Percentiles rank a stretch among this genome's conserved stretches.
These are phyloP conservation scores for Eupelmus urozonus DNA, from an alignment of 2,888 invertebrate species.

Conservation along the genomic window DNA sequence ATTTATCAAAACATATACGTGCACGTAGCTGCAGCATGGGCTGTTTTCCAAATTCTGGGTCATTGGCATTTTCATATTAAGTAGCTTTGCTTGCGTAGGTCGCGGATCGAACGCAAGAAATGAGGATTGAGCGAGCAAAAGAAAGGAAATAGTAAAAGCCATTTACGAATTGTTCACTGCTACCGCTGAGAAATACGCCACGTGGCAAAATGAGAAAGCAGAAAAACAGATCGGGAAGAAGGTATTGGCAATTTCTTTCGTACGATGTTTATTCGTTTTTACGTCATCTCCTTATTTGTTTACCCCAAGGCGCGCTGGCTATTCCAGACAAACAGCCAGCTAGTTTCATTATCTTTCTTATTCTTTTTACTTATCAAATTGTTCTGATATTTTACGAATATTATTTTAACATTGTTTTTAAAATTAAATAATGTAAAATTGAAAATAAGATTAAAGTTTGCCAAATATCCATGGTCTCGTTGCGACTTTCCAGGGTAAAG, in stretches of 20 bases:
- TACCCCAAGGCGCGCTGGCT: slow-evolving; percentile 25
- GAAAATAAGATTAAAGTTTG: too few species aligned
- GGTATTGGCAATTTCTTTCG: slow-evolving; percentile 51
- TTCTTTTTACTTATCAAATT: background rate
- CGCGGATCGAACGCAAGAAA: slow-evolving; percentile 16
- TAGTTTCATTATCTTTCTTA: slow-evolving; percentile 14
- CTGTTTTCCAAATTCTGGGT: background rate
- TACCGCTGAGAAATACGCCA: too few species aligned
- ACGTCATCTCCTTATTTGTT: slow-evolving; percentile 45
- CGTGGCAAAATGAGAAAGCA: slow-evolving; percentile 48
- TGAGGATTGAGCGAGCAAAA: slow-evolving; percentile 42
- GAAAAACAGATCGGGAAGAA: slow-evolving; percentile 46
- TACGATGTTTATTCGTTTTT: slow-evolving; percentile 21
- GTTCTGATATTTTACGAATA: background rate
- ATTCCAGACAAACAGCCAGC: slow-evolving; percentile 12
- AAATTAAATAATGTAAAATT: too few species aligned
- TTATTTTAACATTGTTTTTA: background rate
- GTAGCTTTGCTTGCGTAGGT: background rate
- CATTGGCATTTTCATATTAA: slow-evolving; percentile 24
- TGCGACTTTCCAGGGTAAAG: too few species aligned
- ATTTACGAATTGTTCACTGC: slow-evolving; percentile 44
- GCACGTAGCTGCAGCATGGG: background rate
- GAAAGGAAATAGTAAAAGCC: slow-evolving; percentile 31
- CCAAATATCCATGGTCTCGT: too few species aligned
- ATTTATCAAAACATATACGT: background rate